These are phyloP conservation scores for Lithobates pipiens DNA, from an alignment of 2,797 vertebrate genomes.

Conservation along the genomic window DNA sequence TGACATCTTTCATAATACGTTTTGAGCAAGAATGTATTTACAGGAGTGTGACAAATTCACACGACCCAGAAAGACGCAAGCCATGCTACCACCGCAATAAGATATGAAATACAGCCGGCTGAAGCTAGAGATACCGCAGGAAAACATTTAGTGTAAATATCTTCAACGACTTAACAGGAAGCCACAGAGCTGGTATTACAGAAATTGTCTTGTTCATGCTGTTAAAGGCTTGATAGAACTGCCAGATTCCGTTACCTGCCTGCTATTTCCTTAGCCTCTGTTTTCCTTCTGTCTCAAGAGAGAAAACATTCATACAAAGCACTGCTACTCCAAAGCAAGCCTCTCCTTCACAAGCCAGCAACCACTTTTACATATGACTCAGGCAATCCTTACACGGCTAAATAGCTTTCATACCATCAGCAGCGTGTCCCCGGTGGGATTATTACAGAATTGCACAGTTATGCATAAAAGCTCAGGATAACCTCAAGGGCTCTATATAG, in stretches of 20 bases:
- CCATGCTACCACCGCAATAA: background rate
- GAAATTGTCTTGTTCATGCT: constrained; percentile 45
- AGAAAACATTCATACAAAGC: constrained; percentile 32
- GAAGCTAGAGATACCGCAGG: constrained; percentile 36
- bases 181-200: constrained; percentile 52
- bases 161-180: constrained; percentile 54
- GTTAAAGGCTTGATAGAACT: constrained; percentile 29
- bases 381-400: constrained; percentile 65
- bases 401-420: constrained; percentile 66
- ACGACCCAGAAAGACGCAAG: background rate
- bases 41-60: constrained; percentile 10
- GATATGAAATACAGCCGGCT: constrained; percentile 36
- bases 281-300: constrained; percentile 48
- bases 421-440: constrained; percentile 63
- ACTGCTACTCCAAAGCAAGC: constrained; percentile 32
- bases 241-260: constrained; percentile 59
- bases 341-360: constrained; percentile 60
- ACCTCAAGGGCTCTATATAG: constrained; percentile 54
- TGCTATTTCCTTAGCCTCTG: constrained; percentile 54
- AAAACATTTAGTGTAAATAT: constrained; percentile 60
- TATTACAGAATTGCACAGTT: constrained; percentile 68
- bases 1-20: constrained; percentile 17
- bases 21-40: constrained; percentile 12
- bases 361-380: constrained; percentile 60
- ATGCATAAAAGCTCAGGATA: constrained; percentile 66